Evolutionary conservation across 1,140 invertebrate genomes (phyloP).

Genomic region (Grapholita molesta): DNA sequence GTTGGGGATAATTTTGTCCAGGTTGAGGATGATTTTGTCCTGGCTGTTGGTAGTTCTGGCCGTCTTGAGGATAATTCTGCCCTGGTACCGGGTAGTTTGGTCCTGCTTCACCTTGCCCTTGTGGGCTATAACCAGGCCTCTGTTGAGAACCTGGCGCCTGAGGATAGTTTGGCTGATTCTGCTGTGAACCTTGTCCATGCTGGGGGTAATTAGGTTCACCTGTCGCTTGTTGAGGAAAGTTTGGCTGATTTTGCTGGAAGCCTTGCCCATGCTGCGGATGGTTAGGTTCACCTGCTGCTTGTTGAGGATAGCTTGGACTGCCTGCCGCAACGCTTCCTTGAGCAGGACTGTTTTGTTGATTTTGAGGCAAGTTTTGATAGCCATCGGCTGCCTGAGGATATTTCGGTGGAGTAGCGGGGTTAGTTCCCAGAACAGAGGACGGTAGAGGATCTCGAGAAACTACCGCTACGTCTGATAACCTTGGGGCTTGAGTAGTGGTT

Average conservation of each 20-base stretch:
- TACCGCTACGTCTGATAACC: conserved; percentile 18
- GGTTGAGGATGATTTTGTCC: not conserved
- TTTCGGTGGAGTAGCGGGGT: not conserved
- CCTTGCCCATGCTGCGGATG: conserved; percentile 13
- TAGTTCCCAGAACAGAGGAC: not conserved
- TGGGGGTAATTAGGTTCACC: not conserved
- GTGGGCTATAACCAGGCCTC: not conserved
- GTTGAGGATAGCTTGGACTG: conserved; percentile 1
- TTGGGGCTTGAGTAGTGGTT: conserved; percentile 48
- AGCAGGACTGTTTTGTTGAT: not conserved
- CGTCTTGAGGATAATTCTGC: not conserved
- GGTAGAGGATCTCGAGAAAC: conserved; percentile 3
- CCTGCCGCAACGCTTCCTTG: not conserved
- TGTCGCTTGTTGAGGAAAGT: conserved; percentile 8
- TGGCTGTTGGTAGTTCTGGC: not conserved
- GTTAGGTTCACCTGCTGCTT: conserved; percentile 9
- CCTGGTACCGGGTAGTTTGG: not conserved
- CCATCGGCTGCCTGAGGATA: conserved; percentile 1
- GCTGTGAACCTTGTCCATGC: not conserved
- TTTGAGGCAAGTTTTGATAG: conserved; percentile 5
- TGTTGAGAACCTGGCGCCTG: not conserved
- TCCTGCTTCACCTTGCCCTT: no score
- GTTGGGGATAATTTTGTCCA: not conserved
- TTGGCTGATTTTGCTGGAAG: not conserved
- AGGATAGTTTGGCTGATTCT: not conserved